phyloP scores from a whole-genome alignment of 2,113 vertebrate species.

The Pituophis catenifer region DNA sequence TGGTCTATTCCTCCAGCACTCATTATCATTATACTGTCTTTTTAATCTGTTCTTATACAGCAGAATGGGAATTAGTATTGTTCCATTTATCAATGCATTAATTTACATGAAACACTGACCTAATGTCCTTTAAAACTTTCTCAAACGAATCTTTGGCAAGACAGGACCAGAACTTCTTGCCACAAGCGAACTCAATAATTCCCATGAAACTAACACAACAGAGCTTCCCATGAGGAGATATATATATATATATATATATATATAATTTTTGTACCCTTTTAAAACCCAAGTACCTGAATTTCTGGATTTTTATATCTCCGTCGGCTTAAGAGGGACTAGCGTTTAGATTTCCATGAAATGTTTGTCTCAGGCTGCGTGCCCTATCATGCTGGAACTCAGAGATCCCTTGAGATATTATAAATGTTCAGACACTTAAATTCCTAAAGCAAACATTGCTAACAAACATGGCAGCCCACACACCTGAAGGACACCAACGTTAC shows the following conservation, averaged over 20 bases:
- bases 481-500: constrained; percentile 70
- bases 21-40: background rate
- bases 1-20: background rate
- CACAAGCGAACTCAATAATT: background rate
- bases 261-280: constrained; percentile 22
- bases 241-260: no score
- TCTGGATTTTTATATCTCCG: constrained; percentile 50
- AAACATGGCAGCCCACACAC: constrained; percentile 74
- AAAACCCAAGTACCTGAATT: constrained; percentile 45
- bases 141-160: background rate
- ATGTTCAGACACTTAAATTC: constrained; percentile 72
- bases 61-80: background rate
- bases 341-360: constrained; percentile 56
- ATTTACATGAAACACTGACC: background rate
- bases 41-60: background rate
- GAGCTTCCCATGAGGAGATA: constrained; percentile 1
- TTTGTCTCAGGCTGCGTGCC: constrained; percentile 58
- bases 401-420: constrained; percentile 63
- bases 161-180: background rate
- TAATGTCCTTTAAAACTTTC: background rate
- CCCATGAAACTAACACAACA: background rate
- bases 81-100: background rate
- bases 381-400: constrained; percentile 66
- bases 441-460: constrained; percentile 71
- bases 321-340: constrained; percentile 59